phyloP scores from a whole-genome alignment of 2,888 invertebrate species.

The Euplexia lucipara region DNA sequence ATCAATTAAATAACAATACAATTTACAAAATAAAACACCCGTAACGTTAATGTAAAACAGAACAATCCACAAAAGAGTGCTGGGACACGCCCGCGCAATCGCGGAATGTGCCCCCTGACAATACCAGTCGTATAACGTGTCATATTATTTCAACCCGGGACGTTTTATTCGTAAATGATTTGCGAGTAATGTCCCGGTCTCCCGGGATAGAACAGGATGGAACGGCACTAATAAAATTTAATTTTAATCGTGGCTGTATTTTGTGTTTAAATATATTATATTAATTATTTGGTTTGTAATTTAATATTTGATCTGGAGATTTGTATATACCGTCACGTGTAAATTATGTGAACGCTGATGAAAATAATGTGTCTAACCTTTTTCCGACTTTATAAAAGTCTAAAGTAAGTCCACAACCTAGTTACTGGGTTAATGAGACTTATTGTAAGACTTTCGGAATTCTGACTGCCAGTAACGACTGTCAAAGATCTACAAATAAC shows the following conservation, averaged over 20 bases:
- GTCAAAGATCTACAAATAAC: too few relatives aligned
- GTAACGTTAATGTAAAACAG: slow-evolving; percentile 48
- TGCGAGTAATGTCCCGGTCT: slow-evolving; percentile 72
- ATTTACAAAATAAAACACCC: slow-evolving; percentile 48
- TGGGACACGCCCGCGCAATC: slow-evolving; percentile 66
- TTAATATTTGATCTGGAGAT: too few relatives aligned
- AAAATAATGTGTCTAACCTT: too few relatives aligned
- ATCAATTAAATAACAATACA: slow-evolving; percentile 52
- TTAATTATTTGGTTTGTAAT: slow-evolving; percentile 59
- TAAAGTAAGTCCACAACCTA: too few relatives aligned
- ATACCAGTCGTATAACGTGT: slow-evolving; percentile 75
- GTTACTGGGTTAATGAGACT: too few relatives aligned
- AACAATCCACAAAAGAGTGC: slow-evolving; percentile 62
- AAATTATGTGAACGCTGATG: too few relatives aligned
- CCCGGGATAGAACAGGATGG: slow-evolving; percentile 65
- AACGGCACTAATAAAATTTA: slow-evolving; percentile 72
- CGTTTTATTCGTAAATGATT: slow-evolving; percentile 77
- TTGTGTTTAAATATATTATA: slow-evolving; percentile 67
- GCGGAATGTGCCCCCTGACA: slow-evolving; percentile 75
- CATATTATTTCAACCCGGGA: slow-evolving; percentile 79
- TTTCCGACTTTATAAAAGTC: too few relatives aligned
- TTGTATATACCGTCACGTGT: too few relatives aligned
- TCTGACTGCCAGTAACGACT: too few relatives aligned
- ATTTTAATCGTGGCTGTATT: slow-evolving; percentile 76
- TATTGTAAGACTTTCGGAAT: too few relatives aligned